Conservation (phyloP, 2,888 invertebrate genomes). For the Caenorhabditis angaria region DNA sequence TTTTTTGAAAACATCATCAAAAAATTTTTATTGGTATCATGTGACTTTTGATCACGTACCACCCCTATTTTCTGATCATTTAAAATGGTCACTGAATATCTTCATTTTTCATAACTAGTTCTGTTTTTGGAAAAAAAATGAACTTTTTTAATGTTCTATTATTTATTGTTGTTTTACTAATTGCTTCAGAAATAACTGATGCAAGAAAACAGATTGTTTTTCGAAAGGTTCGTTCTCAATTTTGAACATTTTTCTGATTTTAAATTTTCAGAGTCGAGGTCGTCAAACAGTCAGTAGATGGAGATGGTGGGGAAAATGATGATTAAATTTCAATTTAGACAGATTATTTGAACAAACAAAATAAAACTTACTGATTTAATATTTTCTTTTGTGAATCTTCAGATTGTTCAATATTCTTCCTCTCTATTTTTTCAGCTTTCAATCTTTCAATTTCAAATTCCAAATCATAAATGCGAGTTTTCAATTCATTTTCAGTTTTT, state of each 20-base stretch:
- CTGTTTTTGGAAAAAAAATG: no score
- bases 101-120: neutral
- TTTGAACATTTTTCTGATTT: no score
- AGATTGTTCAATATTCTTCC: neutral
- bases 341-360: neutral
- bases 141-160: constrained; percentile 2
- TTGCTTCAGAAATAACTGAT: no score
- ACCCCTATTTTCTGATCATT: neutral
- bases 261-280: no score
- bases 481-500: neutral
- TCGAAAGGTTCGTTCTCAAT: no score
- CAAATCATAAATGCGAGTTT: neutral
- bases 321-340: neutral
- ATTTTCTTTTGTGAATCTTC: neutral
- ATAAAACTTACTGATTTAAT: constrained; percentile 1
- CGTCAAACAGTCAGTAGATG: no score
- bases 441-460: neutral
- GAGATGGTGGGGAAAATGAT: no score
- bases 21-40: neutral
- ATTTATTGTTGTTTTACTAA: no score
- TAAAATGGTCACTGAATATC: neutral
- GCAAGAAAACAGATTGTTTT: no score
- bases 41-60: no score
- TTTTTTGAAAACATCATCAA: no score
- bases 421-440: neutral